These are phyloP conservation scores for Ferrisia virgata DNA, from an alignment of 2,888 invertebrate genomes.

Conservation along the genomic window DNA sequence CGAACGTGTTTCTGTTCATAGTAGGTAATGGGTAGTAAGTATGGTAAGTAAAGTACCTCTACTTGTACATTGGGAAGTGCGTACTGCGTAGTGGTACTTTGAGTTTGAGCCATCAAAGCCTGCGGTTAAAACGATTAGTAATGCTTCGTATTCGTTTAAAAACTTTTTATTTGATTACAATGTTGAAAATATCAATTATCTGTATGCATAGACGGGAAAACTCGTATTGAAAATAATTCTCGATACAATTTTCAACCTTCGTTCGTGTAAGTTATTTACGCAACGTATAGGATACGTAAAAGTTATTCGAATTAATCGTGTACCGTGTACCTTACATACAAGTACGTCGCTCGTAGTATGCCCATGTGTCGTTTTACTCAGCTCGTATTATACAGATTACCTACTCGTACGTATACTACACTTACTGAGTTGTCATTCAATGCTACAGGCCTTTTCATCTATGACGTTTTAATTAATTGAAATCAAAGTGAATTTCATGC, in stretches of 20 bases:
- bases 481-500: conserved; percentile 16
- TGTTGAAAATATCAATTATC: conserved; percentile 27
- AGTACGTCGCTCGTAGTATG: too few species aligned
- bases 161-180: conserved; percentile 31
- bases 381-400: background rate
- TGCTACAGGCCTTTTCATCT: background rate
- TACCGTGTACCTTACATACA: too few species aligned
- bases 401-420: background rate
- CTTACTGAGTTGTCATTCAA: background rate
- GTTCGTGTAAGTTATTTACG: background rate
- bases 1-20: background rate
- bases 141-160: background rate
- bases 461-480: conserved; percentile 18
- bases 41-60: too few species aligned
- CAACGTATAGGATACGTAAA: background rate
- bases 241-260: background rate
- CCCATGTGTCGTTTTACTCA: background rate
- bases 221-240: background rate
- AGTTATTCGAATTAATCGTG: background rate
- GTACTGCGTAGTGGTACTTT: too few species aligned
- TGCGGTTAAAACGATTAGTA: background rate
- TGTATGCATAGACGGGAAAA: background rate
- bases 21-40: too few species aligned
- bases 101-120: background rate
- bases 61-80: conserved; percentile 3